Percentiles rank a stretch among this genome's conserved stretches.
Evolutionary conservation across 2,888 invertebrate species (phyloP).

Genomic region (Timema podura): DNA sequence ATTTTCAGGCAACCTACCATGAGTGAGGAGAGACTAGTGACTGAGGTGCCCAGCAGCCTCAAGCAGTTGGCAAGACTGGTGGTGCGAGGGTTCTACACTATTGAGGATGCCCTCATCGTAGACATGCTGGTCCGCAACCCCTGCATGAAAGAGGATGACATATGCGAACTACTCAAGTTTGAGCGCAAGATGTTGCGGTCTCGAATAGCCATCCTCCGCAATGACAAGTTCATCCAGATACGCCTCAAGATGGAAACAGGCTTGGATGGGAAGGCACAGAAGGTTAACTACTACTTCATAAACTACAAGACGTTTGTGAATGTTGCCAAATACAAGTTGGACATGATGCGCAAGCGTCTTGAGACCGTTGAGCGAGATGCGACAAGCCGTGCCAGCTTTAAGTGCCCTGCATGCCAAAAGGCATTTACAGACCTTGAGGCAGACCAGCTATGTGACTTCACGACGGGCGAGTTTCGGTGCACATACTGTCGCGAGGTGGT

Average conservation of each 20-base stretch:
- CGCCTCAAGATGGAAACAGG: constrained; percentile 93
- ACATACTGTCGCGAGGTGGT: constrained; percentile 86
- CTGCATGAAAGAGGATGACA: constrained; percentile 90
- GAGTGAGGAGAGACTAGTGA: constrained; percentile 72
- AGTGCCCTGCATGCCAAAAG: constrained; percentile 85
- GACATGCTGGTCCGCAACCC: constrained; percentile 95
- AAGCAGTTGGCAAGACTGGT: constrained; percentile 89
- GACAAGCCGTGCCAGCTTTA: constrained; percentile 92
- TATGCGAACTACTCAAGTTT: constrained; percentile 85
- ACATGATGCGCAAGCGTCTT: constrained; percentile 91
- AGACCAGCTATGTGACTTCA: constrained; percentile 82
- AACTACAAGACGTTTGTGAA: constrained; percentile 97
- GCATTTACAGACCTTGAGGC: constrained; percentile 95
- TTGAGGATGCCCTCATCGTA: constrained; percentile 90
- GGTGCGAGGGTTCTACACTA: constrained; percentile 87
- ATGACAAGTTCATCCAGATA: constrained; percentile 91
- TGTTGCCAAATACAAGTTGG: constrained; percentile 95
- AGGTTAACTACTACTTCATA: constrained; percentile 96
- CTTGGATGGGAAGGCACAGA: constrained; percentile 88
- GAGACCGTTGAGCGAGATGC: constrained; percentile 94
- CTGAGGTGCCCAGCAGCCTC: constrained; percentile 89
- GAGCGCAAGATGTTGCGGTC: constrained; percentile 91
- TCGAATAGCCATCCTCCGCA: constrained; percentile 77
- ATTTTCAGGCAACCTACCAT: constrained; percentile 40
- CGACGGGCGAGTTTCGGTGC: constrained; percentile 81